Conservation (phyloP, 2,797 vertebrate species). For the Cossypha dichroa region DNA sequence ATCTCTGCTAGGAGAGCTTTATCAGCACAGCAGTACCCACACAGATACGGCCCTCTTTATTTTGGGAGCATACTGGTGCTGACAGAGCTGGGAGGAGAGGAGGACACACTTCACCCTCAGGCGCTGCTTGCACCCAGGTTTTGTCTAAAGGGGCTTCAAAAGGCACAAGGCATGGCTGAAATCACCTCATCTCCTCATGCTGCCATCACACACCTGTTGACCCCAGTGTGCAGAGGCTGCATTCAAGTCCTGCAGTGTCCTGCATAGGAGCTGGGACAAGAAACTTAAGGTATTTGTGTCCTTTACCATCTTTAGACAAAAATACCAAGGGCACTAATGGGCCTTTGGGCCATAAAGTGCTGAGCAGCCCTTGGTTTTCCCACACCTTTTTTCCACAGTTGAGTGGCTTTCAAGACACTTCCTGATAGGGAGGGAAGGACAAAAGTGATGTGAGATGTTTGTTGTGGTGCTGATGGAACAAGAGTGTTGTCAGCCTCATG, state of each 20-base stretch:
- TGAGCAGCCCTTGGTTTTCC: background rate
- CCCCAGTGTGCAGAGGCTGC: background rate
- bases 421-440: background rate
- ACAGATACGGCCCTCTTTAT: background rate
- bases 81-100: background rate
- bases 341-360: background rate
- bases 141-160: background rate
- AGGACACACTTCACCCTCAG: background rate
- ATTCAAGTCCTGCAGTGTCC: background rate
- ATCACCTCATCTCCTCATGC: background rate
- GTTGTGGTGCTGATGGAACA: background rate
- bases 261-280: background rate
- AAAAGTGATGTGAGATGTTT: background rate
- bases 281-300: background rate
- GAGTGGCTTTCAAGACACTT: background rate
- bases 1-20: background rate
- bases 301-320: background rate
- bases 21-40: background rate
- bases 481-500: background rate
- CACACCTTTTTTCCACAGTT: background rate
- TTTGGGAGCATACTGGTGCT: background rate
- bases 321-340: background rate
- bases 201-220: background rate
- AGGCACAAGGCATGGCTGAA: background rate
- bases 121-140: background rate